Evolutionary conservation across 2,797 vertebrate species (phyloP), one percentile per base, ranked within the genome.

Genomic region (Heterohyrax brucei): DNA sequence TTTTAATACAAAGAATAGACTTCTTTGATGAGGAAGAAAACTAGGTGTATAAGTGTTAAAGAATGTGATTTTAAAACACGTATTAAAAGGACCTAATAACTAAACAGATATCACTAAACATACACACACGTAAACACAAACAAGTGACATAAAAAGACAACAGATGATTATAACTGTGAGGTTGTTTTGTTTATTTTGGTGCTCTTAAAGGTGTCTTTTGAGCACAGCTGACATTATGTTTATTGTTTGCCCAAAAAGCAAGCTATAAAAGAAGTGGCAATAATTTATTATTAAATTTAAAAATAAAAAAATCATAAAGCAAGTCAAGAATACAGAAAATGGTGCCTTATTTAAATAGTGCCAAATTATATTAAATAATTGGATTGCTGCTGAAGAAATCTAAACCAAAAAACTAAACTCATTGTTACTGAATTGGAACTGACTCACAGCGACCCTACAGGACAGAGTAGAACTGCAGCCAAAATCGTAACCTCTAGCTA

Each of bases 301-400:
- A 93, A 53, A 21, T 4, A 89, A 2, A 95, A 95, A 79, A 39
- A 79, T 66, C 64, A 1, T 73, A 89, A 91, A 86, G 39, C 28
- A 86, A 61, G 28, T 56, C 75, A 50, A 56, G 50, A 73, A 7
- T 21, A 28, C 26, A 83, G 50, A 82, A 9, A 59, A 77, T 33
- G 59, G 12, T 50, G 4, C 4, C 44, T 81, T 73, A 66, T 18
- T 53, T 85, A 85, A 72, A 53, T 61, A 59, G 28, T 53, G 53
- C 5, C 44, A 56, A 84, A 87, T 73, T 30, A 83, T 59, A 59
- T 72, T 73, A 77, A 87, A 24, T 59, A 44, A 83, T 50, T 81
- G 13, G 9, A 70, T 70, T 92, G 39, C 64, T 80, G 50, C 70
- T 89, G 76, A 89, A 81, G n/a, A 89, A 24, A 56, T 46, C 1